These are phyloP conservation scores for Coenobita brevimanus DNA, from an alignment of 1,140 invertebrate species.

Conservation along the genomic window DNA sequence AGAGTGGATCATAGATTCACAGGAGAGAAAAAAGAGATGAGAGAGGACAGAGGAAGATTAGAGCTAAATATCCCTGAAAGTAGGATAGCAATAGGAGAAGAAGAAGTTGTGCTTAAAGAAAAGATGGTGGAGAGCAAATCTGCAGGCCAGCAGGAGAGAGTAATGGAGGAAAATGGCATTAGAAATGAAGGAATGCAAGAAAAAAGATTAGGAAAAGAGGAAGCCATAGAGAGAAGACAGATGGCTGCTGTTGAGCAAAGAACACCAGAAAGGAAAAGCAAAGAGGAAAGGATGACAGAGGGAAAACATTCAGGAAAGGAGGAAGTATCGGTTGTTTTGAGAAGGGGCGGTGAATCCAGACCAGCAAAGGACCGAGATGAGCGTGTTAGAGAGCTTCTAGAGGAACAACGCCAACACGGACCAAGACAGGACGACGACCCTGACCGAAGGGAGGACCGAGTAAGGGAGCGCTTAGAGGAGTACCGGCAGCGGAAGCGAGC, in stretches of 20 bases:
- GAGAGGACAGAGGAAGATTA: background rate
- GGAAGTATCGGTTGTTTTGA: too few species aligned
- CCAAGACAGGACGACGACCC: background rate
- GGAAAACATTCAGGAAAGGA: background rate
- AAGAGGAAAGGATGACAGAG: background rate
- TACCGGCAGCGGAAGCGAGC: constrained; percentile 60
- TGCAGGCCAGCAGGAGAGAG: too few species aligned
- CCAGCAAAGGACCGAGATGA: constrained; percentile 75
- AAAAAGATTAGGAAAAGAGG: too few species aligned
- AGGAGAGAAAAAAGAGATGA: background rate
- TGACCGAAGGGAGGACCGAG: constrained; percentile 46
- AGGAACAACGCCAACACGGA: constrained; percentile 56
- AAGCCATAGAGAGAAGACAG: too few species aligned
- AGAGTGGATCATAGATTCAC: background rate
- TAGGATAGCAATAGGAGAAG: too few species aligned
- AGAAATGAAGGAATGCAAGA: too few species aligned
- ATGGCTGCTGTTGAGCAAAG: too few species aligned
- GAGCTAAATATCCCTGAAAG: background rate
- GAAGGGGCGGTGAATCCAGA: too few species aligned
- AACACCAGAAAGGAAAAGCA: too few species aligned
- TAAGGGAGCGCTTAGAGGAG: constrained; percentile 63
- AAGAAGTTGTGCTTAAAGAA: background rate
- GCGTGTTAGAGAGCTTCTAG: constrained; percentile 57
- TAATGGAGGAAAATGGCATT: too few species aligned
- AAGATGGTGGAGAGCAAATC: too few species aligned